Evolutionary conservation across 2,113 vertebrate species (phyloP), one percentile per base, ranked within the genome.

Genomic region (Mesocricetus auratus): DNA sequence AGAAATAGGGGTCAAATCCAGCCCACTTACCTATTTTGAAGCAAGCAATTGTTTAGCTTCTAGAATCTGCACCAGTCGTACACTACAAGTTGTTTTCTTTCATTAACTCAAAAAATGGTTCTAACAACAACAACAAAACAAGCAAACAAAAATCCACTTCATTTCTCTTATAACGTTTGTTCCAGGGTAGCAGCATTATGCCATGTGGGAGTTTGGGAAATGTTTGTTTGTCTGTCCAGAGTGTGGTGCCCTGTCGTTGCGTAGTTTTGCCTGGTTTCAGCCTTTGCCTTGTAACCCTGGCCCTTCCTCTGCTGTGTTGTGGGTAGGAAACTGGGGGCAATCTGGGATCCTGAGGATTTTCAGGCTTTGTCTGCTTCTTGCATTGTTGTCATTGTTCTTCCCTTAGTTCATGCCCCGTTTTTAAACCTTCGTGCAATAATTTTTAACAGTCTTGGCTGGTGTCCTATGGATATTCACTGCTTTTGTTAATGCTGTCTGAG

Each of bases 121-220:
- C 69, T 36, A 2, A 58, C n/a, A 33, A n/a, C 19, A 13, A 47
- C 29, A n/a, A n/a, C 21, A 53, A 5, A 56, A 56, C 29, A 47
- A 47, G 15, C 24, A 47, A 47, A 31, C 94, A 86, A 87, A 74
- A 45, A 82, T 7, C 36, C 58, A 93, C 71, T 79, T 89, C 53
- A 26, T 71, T 60, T 82, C 95, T 93, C 12, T 79, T 8, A 58
- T 53, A 79, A 83, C 50, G 12, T 36, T 36, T 0, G 4, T 66
- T 31, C 24, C 39, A 53, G 0, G 6, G 4, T 0, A 0, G 13
- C 36, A 3, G 24, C 0, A 0, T 68, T 9, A 0, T 36, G 0
- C n/a, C 24, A 69, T 31, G 75, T 85, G 92, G 86, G 86, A 94
- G 90, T 95, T 96, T 95, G 96, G 89, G 83, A 94, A 36, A 93